These are phyloP conservation scores for Holothuria glaberrima DNA, from an alignment of 35 echinoderm and acorn worm genomes.

Conservation along the genomic window DNA sequence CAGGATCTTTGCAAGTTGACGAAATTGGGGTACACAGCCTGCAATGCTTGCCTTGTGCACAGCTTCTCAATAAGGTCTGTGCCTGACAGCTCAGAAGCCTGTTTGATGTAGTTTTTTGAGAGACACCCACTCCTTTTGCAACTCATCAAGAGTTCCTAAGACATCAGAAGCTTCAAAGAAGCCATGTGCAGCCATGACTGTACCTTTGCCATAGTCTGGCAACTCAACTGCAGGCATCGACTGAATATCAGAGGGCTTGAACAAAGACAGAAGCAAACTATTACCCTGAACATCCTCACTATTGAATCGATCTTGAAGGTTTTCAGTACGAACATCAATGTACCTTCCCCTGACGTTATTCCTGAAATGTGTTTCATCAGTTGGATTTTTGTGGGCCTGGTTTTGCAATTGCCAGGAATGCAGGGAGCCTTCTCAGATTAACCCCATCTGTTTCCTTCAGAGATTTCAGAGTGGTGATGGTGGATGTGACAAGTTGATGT, in stretches of 20 bases:
- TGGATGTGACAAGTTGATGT: too few species aligned
- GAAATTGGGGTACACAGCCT: constrained; percentile 31
- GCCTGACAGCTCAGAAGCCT: constrained; percentile 22
- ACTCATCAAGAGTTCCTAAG: constrained; percentile 34
- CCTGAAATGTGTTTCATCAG: constrained; percentile 50
- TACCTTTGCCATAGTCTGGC: constrained; percentile 26
- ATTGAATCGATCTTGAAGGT: constrained; percentile 49
- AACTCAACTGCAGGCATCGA: constrained; percentile 26
- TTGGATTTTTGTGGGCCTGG: constrained; percentile 49
- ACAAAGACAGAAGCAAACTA: constrained; percentile 25
- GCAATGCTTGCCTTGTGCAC: constrained; percentile 26
- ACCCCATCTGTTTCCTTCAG: constrained; percentile 41
- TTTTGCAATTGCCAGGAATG: constrained; percentile 38
- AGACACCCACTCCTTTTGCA: constrained; percentile 34
- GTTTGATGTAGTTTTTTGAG: constrained; percentile 22
- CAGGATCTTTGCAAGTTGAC: constrained; percentile 52
- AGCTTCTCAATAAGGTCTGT: constrained; percentile 38
- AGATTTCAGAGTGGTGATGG: constrained; percentile 47
- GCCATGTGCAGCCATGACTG: constrained; percentile 49
- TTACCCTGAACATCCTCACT: constrained; percentile 32
- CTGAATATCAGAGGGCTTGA: constrained; percentile 28
- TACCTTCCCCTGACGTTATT: constrained; percentile 39
- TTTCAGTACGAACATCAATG: constrained; percentile 30
- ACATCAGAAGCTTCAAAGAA: constrained; percentile 21
- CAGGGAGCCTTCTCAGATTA: constrained; percentile 54